Conservation (phyloP, 2,888 invertebrate genomes). For the Drymonia ruficornis region DNA sequence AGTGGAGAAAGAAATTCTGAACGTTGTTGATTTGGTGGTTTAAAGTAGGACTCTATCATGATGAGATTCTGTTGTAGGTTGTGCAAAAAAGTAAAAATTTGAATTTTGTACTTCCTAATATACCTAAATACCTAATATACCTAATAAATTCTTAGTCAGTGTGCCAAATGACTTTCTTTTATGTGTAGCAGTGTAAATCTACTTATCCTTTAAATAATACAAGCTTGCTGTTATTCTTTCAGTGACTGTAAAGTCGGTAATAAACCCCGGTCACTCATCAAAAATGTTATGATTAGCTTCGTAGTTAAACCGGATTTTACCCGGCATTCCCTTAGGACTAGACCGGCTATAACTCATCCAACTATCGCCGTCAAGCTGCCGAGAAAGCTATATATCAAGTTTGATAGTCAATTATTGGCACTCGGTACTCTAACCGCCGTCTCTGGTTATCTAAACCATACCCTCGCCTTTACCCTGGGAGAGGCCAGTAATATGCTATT, state of each 20-base stretch:
- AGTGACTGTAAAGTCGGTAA: not conserved
- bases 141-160: no score
- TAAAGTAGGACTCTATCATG: no score
- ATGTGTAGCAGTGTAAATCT: no score
- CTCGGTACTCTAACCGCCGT: slow-evolving; percentile 72
- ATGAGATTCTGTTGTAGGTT: no score
- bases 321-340: slow-evolving; percentile 60
- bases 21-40: no score
- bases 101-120: no score
- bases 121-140: no score
- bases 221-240: not conserved
- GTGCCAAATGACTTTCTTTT: no score
- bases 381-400: slow-evolving; percentile 79
- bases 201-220: no score
- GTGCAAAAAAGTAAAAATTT: no score
- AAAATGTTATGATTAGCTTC: slow-evolving; percentile 39
- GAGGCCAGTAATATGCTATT: slow-evolving; percentile 66
- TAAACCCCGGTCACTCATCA: slow-evolving; percentile 24
- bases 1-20: no score
- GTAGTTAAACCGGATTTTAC: slow-evolving; percentile 44
- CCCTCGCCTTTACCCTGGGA: slow-evolving; percentile 50
- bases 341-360: slow-evolving; percentile 71
- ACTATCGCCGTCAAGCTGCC: slow-evolving; percentile 72
- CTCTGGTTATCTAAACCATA: slow-evolving; percentile 66
- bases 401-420: slow-evolving; percentile 83